These are phyloP conservation scores for Hyperoplus immaculatus DNA, from an alignment of 2,797 vertebrate species.

Conservation along the genomic window DNA sequence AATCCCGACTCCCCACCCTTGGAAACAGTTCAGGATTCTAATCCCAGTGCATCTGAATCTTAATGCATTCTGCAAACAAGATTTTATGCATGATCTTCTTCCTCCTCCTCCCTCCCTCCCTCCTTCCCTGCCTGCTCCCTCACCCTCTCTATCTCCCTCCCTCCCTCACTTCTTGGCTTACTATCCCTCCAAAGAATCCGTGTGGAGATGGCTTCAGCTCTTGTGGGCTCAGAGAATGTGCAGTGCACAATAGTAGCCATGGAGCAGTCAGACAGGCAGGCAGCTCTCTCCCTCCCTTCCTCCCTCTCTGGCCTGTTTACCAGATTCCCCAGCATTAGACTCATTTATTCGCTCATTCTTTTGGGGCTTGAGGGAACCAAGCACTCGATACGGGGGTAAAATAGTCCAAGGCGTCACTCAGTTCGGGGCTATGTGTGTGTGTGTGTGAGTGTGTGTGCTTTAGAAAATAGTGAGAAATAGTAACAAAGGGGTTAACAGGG, in stretches of 20 bases:
- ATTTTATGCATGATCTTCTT: constrained; percentile 91
- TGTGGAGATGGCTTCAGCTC: constrained; percentile 84
- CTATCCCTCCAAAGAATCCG: constrained; percentile 81
- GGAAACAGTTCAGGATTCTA: constrained; percentile 87
- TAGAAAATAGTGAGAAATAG: constrained; percentile 45
- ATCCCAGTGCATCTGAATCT: constrained; percentile 90
- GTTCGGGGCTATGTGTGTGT: neutral
- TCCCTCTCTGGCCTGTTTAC: constrained; percentile 83
- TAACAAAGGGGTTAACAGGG: constrained; percentile 57
- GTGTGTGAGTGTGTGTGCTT: constrained; percentile 29
- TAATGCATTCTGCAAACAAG: constrained; percentile 88
- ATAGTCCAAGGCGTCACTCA: constrained; percentile 38
- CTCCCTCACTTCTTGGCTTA: constrained; percentile 82
- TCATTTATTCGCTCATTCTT: constrained; percentile 80
- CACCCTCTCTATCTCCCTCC: constrained; percentile 52
- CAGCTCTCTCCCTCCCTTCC: constrained; percentile 64
- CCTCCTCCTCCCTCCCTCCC: constrained; percentile 56
- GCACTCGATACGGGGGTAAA: constrained; percentile 55
- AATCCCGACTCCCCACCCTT: constrained; percentile 80
- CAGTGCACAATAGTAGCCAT: constrained; percentile 85
- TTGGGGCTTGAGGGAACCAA: constrained; percentile 64
- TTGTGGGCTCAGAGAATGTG: constrained; percentile 86
- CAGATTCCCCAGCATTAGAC: constrained; percentile 84
- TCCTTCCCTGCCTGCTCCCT: constrained; percentile 57
- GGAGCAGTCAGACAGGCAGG: constrained; percentile 82